Percentiles rank a stretch among this genome's conserved stretches.
Conservation (phyloP, 1,140 invertebrate species). For the Temnothorax curvispinosus region DNA sequence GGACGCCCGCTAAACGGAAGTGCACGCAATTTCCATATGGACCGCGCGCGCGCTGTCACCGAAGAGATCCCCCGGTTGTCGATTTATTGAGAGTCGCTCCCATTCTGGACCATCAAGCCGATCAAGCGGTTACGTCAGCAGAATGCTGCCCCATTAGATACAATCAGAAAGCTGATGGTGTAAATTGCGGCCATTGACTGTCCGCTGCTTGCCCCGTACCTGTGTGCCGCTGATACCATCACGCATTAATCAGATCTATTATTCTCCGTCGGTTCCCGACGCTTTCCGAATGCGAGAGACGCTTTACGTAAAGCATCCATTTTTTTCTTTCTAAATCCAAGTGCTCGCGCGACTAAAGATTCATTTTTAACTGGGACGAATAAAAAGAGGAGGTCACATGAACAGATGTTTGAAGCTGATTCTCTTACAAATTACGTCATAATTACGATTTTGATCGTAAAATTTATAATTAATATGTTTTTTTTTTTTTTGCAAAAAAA, state of each 20-base stretch:
- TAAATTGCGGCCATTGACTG: constrained; percentile 59
- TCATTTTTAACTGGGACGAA: neutral
- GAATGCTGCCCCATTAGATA: constrained; percentile 46
- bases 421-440: neutral
- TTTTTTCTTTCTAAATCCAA: neutral
- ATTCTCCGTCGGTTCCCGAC: neutral
- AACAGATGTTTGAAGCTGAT: neutral
- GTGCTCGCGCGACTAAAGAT: neutral
- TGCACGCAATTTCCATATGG: constrained; percentile 28
- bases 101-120: constrained; percentile 21
- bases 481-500: neutral
- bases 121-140: constrained; percentile 24
- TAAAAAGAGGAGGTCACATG: neutral
- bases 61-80: neutral
- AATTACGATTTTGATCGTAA: neutral
- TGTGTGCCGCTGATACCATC: constrained; percentile 24
- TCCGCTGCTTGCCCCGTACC: neutral
- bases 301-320: neutral
- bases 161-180: constrained; percentile 58
- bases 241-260: constrained; percentile 54
- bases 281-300: neutral
- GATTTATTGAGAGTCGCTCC: constrained; percentile 20
- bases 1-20: neutral
- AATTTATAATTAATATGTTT: neutral
- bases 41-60: neutral